Evolutionary conservation across 2,113 vertebrate genomes (phyloP), one percentile per base, ranked within the genome.

Genomic region (Polypterus senegalus): DNA sequence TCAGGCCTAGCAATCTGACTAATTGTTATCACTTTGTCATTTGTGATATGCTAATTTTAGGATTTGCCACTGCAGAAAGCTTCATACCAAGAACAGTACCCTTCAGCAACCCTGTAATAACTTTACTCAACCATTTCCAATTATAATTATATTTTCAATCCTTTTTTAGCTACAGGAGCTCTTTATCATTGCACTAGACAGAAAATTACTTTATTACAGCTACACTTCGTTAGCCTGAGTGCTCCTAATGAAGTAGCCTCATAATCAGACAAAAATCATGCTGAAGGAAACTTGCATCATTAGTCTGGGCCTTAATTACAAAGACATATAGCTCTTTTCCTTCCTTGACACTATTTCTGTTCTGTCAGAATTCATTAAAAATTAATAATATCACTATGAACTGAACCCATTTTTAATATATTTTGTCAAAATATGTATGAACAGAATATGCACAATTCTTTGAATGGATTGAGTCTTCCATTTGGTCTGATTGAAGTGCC

Each of bases 241-340:
- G 91, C 86, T 93, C 88, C 91, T 98, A 97, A 98, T 97, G 96
- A 97, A 97, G 92, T 92, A 93, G 90, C 82, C 86, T 92, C 89
- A 92, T 89, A 92, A 97, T 95, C 92, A 93, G 92, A 96, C 95
- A 92, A 93, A 92, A 95, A 97, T 97, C 93, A 93, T 95, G 96
- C 96, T 94, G 91, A 88, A 85, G 88, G 91, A 92, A 92, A 91
- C 89, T 88, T 91, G 94, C 93, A 89, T 94, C 93, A 96, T 98
- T 97, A 97, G 92, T 88, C 89, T 90, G 74, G 88, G 90, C 92
- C 92, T 93, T 97, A 97, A 97, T 97, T 97, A 97, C 89, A 83
- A 86, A 94, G 93, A 98, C 92, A 90, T 96, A 96, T 89, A 89
- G 86, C 92, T 76, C 81, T 79, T 85, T 88, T 83, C 83, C 82